Percentiles rank a stretch among this genome's conserved stretches.
Evolutionary conservation across 1,140 invertebrate genomes (phyloP).

Genomic region (Micrasema longulum): DNA sequence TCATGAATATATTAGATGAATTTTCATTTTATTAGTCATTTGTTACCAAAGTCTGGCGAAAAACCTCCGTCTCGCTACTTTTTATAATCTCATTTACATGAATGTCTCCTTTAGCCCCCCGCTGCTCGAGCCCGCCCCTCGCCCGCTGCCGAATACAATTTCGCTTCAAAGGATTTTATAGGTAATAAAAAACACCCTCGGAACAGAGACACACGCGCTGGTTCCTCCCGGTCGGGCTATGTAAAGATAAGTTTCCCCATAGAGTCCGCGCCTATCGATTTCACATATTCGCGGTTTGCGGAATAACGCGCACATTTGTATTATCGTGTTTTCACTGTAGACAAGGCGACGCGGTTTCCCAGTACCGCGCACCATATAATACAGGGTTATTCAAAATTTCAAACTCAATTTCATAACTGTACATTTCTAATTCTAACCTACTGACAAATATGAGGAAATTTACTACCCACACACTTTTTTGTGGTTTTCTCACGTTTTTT

Average conservation of each 20-base stretch:
- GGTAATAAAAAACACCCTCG: conserved; percentile 53
- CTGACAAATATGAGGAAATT: no score
- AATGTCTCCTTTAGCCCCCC: conserved; percentile 50
- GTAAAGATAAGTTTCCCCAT: conserved; percentile 39
- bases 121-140: neutral
- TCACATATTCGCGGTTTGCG: conserved; percentile 51
- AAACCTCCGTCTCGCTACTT: conserved; percentile 45
- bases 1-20: conserved; percentile 54
- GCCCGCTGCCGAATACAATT: conserved; percentile 51
- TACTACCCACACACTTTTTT: no score
- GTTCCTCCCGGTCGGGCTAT: conserved; percentile 25
- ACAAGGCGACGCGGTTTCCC: conserved; percentile 12
- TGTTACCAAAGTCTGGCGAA: conserved; percentile 48
- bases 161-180: conserved; percentile 55
- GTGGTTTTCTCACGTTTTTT: no score
- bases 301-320: conserved; percentile 40
- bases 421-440: no score
- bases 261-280: conserved; percentile 50
- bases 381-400: no score
- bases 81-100: conserved; percentile 56
- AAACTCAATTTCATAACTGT: no score
- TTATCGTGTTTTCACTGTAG: conserved; percentile 41
- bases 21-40: conserved; percentile 55
- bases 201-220: conserved; percentile 39
- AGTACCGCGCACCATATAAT: conserved; percentile 46